Evolutionary conservation across 1,140 invertebrate species (phyloP).

Genomic region (Calephelis virginiensis): DNA sequence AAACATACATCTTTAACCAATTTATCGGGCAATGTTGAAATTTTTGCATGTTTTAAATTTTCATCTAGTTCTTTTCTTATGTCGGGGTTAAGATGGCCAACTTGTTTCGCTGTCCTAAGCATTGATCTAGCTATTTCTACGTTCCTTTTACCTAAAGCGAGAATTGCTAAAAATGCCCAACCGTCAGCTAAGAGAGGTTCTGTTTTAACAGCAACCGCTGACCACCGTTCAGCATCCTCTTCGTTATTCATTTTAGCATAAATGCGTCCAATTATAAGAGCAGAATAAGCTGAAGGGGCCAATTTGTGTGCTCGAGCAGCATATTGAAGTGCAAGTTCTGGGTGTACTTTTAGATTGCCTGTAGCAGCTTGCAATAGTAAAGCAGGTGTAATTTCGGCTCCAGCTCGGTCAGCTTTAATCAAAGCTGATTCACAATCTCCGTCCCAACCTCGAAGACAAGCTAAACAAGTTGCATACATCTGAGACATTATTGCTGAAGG

Average conservation of each 20-base stretch:
- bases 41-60: slow-evolving; percentile 42
- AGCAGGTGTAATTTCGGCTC: slow-evolving; percentile 42
- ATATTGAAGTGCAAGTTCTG: slow-evolving; percentile 49
- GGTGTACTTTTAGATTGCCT: slow-evolving; percentile 42
- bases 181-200: slow-evolving; percentile 61
- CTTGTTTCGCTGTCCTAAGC: slow-evolving; percentile 61
- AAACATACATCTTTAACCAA: slow-evolving; percentile 60
- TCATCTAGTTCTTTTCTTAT: slow-evolving; percentile 51
- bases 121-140: slow-evolving; percentile 50
- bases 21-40: slow-evolving; percentile 45
- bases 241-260: slow-evolving; percentile 47
- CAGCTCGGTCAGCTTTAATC: slow-evolving; percentile 46
- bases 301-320: slow-evolving; percentile 59
- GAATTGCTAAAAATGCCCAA: slow-evolving; percentile 58
- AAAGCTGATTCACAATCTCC: slow-evolving; percentile 54
- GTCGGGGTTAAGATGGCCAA: slow-evolving; percentile 49
- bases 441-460: slow-evolving; percentile 52
- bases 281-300: slow-evolving; percentile 54
- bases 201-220: slow-evolving; percentile 50
- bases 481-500: slow-evolving; percentile 57
- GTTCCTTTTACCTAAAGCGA: slow-evolving; percentile 52
- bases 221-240: slow-evolving; percentile 55
- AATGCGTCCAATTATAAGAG: slow-evolving; percentile 51
- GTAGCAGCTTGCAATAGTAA: slow-evolving; percentile 53
- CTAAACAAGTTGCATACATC: slow-evolving; percentile 51